A percentile compares a stretch with the other conserved stretches of the same genome.
These are phyloP conservation scores for Tragulus kanchil DNA, from an alignment of 2,113 vertebrate species.

Conservation along the genomic window DNA sequence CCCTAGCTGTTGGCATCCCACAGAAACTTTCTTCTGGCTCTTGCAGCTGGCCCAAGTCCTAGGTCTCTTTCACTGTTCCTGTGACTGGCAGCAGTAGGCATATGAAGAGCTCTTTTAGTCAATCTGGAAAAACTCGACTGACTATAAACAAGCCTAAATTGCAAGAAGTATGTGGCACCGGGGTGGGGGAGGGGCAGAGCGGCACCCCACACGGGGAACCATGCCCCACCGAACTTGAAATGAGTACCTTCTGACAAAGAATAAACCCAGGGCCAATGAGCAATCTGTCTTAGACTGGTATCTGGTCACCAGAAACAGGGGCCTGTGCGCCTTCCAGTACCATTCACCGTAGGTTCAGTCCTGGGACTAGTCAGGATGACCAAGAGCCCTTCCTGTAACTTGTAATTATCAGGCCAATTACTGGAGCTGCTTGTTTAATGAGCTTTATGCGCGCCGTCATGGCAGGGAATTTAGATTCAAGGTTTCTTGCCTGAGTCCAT, in stretches of 20 bases:
- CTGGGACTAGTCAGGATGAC: neutral
- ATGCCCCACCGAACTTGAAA: neutral
- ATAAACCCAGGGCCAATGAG: neutral
- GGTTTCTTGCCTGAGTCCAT: neutral
- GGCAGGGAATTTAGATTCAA: constrained; percentile 3
- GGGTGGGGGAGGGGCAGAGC: neutral
- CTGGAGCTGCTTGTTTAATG: constrained; percentile 10
- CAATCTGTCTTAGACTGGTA: neutral
- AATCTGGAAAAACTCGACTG: constrained; percentile 80
- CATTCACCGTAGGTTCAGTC: neutral
- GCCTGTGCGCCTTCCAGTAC: neutral
- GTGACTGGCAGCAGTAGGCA: constrained; percentile 65
- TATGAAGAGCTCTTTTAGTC: constrained; percentile 60
- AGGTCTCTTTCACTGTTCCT: constrained; percentile 4
- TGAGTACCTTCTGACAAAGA: neutral
- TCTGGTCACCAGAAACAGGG: neutral
- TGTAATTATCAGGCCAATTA: constrained; percentile 49
- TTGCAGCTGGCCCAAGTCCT: constrained; percentile 71
- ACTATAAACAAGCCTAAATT: constrained; percentile 74
- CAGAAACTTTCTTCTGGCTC: constrained; percentile 55
- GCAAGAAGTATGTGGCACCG: neutral
- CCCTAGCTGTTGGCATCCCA: constrained; percentile 60
- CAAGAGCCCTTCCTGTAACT: neutral
- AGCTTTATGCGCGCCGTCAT: neutral
- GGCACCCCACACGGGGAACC: neutral